Percentiles rank a stretch among this genome's conserved stretches.
These are phyloP conservation scores for Camponotus fellah DNA, from an alignment of 2,888 invertebrate genomes.

Conservation along the genomic window DNA sequence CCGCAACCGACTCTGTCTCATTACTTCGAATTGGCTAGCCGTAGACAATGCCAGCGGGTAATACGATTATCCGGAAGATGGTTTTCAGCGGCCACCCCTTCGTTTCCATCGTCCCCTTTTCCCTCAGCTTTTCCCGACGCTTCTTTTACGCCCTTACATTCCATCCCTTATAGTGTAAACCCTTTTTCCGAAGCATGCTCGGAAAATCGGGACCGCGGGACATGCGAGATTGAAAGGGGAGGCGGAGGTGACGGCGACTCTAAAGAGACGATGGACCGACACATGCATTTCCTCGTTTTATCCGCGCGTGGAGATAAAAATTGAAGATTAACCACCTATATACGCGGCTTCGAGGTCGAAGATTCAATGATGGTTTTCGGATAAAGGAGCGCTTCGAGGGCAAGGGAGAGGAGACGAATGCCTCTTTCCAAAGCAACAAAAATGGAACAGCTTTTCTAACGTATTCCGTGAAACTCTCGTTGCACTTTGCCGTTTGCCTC, in stretches of 20 bases:
- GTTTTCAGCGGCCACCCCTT: constrained; percentile 75
- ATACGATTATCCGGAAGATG: constrained; percentile 82
- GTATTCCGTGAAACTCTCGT: constrained; percentile 16
- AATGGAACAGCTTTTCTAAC: constrained; percentile 16
- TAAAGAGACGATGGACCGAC: constrained; percentile 66
- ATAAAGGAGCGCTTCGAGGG: neutral
- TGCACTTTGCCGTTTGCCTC: constrained; percentile 13
- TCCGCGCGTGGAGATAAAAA: constrained; percentile 62
- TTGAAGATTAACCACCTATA: constrained; percentile 67
- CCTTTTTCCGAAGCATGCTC: constrained; percentile 64
- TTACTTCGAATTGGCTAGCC: constrained; percentile 85
- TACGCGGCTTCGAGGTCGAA: constrained; percentile 34
- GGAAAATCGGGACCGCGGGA: constrained; percentile 33
- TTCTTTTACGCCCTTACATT: constrained; percentile 64
- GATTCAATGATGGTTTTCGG: constrained; percentile 24
- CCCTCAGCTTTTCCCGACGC: constrained; percentile 51
- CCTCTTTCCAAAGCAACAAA: constrained; percentile 27
- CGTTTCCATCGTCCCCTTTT: constrained; percentile 59
- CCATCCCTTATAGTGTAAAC: constrained; percentile 58
- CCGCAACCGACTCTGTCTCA: constrained; percentile 83
- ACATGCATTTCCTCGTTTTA: constrained; percentile 40
- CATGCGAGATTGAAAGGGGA: neutral
- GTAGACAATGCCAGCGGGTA: constrained; percentile 83
- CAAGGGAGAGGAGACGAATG: neutral
- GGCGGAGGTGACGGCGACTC: constrained; percentile 56